These are phyloP conservation scores for Ectobius pallidus DNA, from an alignment of 2,888 invertebrate species.

Conservation along the genomic window DNA sequence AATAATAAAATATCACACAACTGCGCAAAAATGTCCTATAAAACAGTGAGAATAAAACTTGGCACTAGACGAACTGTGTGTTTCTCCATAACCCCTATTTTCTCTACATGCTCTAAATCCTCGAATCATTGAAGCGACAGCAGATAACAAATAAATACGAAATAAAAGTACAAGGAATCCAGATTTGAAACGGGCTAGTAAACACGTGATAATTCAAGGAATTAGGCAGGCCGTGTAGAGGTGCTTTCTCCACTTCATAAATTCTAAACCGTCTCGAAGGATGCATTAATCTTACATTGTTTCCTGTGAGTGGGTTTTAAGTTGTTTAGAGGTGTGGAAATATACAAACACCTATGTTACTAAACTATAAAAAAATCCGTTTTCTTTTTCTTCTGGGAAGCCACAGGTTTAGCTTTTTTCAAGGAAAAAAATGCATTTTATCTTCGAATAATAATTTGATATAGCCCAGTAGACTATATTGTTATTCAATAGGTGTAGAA, in stretches of 20 bases:
- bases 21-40: background rate
- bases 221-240: background rate
- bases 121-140: background rate
- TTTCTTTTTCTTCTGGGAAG: no score
- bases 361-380: no score
- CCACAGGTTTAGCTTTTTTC: no score
- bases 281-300: no score
- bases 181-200: background rate
- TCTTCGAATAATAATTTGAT: no score
- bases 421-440: no score
- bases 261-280: no score
- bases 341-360: no score
- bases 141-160: background rate
- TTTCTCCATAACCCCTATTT: background rate
- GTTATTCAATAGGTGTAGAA: no score
- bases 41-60: background rate
- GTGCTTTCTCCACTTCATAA: background rate
- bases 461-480: no score
- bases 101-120: background rate
- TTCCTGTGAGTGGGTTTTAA: no score
- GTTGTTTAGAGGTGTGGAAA: no score
- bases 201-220: background rate
- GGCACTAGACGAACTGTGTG: background rate
- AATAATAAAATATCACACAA: background rate
- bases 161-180: background rate